Percentiles rank a stretch among this genome's conserved stretches.
Evolutionary conservation across 35 echinoderm and acorn worm species (phyloP).

Genomic region (Ptychodera flava): DNA sequence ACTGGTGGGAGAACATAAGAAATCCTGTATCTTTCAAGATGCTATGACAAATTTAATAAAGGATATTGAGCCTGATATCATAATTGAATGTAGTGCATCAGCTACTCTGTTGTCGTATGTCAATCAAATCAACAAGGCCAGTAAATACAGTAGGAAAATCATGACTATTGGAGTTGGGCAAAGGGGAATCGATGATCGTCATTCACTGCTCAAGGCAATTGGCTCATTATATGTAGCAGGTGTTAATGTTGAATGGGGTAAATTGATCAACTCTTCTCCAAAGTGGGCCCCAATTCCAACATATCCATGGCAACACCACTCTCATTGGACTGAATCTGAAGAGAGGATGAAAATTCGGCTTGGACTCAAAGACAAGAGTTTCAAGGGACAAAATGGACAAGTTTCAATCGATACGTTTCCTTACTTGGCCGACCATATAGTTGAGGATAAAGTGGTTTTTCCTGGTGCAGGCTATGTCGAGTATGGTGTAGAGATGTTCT

Average conservation of each 20-base stretch:
- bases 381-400: slow-evolving; percentile 59
- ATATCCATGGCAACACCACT: slow-evolving; percentile 88
- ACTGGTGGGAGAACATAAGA: slow-evolving; percentile 96
- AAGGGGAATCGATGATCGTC: slow-evolving; percentile 61
- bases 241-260: slow-evolving; percentile 54
- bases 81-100: slow-evolving; percentile 68
- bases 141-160: slow-evolving; percentile 17
- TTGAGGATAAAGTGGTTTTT: slow-evolving; percentile 42
- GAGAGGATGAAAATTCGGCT: slow-evolving; percentile 61
- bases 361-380: slow-evolving; percentile 68
- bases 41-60: slow-evolving; percentile 60
- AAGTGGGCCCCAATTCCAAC: too few relatives aligned
- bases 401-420: slow-evolving; percentile 66
- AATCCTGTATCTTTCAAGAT: slow-evolving; percentile 62
- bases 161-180: slow-evolving; percentile 44
- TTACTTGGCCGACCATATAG: slow-evolving; percentile 47
- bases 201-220: slow-evolving; percentile 38
- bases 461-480: slow-evolving; percentile 60
- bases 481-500: slow-evolving; percentile 47
- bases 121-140: slow-evolving; percentile 58
- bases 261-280: slow-evolving; percentile 52
- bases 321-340: slow-evolving; percentile 64
- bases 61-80: slow-evolving; percentile 41
- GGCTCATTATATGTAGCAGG: slow-evolving; percentile 41
- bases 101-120: slow-evolving; percentile 59